A percentile compares a stretch with the other conserved stretches of the same genome.
These are phyloP conservation scores for Athene noctua DNA, from an alignment of 2,113 vertebrate genomes.

Conservation along the genomic window DNA sequence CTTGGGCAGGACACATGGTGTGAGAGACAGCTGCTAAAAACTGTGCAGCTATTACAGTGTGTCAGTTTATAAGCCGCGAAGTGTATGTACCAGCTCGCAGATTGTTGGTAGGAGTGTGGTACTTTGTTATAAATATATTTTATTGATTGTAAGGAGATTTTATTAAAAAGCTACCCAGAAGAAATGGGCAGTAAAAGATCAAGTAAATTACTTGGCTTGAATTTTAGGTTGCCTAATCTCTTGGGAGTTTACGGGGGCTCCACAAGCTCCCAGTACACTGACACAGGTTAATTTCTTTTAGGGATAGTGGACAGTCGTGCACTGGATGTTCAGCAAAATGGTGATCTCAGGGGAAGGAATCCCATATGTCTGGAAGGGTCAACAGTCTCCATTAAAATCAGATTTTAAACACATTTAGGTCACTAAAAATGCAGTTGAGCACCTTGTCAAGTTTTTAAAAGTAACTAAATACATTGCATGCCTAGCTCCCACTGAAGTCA, in stretches of 20 bases:
- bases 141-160: slow-evolving; percentile 55
- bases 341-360: not conserved
- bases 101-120: slow-evolving; percentile 65
- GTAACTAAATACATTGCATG: not conserved
- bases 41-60: slow-evolving; percentile 56
- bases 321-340: not conserved
- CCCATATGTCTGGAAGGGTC: not conserved
- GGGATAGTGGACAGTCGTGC: not conserved
- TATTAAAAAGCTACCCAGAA: slow-evolving; percentile 33
- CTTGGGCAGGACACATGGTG: slow-evolving; percentile 61
- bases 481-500: not conserved
- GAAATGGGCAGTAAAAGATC: slow-evolving; percentile 49
- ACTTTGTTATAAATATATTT: slow-evolving; percentile 61
- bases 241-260: not conserved
- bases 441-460: not conserved
- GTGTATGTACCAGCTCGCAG: slow-evolving; percentile 51
- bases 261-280: not conserved
- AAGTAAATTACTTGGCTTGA: slow-evolving; percentile 16
- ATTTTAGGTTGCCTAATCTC: not conserved
- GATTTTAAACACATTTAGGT: not conserved
- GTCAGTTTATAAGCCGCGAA: slow-evolving; percentile 62
- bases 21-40: slow-evolving; percentile 69
- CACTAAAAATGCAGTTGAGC: not conserved
- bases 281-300: not conserved
- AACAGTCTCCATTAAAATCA: not conserved